Evolutionary conservation across 92 coral and sea anemone genomes (phyloP), one percentile per base, ranked within the genome.

Genomic region (Chrysogorgia sp.): DNA sequence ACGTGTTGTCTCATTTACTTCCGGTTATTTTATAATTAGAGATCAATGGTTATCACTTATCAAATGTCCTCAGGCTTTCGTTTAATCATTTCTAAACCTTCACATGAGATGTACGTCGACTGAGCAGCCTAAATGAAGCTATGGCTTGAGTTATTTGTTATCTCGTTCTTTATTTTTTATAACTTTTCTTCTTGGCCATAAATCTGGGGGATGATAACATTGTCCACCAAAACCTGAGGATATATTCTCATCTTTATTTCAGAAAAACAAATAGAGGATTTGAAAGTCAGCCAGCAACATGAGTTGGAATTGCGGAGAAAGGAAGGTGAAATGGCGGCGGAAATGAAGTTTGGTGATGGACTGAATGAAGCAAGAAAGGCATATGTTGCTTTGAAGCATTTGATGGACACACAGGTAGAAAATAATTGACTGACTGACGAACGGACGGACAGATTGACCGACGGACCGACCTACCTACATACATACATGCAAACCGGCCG

Each of bases 211-310:
- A 17, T 23, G 63, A 58, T 3, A 1, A 19, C 7, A 17, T 58
- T 61, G 40, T 29, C 21, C 4, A 29, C 24, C 45, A 40, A 15
- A 12, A 35, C 10, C 13, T 50, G 22, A 26, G 4, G 8, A 15
- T 43, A 26, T 14, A 8, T 4, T 45, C 50, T 52, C 76, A 19
- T 31, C 32, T 20, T 62, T 1, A 24, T 45, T 50, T 25, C 75
- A 96, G 99, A 96, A 7, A 92, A 86, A 83, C 92, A 92, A 67
- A 45, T 96, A 34, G 97, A 83, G 32, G 97, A 92, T 40, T 69
- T 92, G 64, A 96, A 79, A 69, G 76, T 77, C 50, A 68, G 83
- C 21, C 90, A 71, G 33, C 92, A 96, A 48, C 86, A 55, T 20
- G 78, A 92, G 37, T 78, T 96, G 40, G 87, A 83, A 14, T 50